These are phyloP conservation scores for Pitangus sulphuratus DNA, from an alignment of 2,797 vertebrate species.

Conservation along the genomic window DNA sequence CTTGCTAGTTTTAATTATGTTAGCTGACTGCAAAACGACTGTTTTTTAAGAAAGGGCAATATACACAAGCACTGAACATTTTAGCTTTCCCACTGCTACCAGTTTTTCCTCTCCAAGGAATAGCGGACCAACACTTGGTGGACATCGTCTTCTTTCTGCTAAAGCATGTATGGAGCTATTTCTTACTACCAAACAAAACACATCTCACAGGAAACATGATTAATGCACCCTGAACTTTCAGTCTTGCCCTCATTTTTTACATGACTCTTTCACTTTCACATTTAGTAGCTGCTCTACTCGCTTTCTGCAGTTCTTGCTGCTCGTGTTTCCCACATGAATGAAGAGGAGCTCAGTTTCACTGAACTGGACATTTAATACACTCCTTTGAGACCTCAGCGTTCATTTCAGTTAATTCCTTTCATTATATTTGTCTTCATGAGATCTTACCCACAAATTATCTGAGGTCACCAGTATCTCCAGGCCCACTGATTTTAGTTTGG, in stretches of 20 bases:
- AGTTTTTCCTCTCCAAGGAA: background rate
- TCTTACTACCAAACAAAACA: background rate
- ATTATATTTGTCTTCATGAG: background rate
- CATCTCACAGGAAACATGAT: background rate
- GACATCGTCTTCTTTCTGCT: background rate
- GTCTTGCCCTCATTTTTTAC: background rate
- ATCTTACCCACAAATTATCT: background rate
- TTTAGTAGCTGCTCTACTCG: background rate
- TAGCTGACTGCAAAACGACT: background rate
- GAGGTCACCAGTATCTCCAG: background rate
- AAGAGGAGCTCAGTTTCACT: background rate
- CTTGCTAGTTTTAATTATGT: background rate
- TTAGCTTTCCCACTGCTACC: background rate
- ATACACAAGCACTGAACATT: background rate
- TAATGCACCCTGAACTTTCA: background rate
- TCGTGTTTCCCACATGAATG: background rate
- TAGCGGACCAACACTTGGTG: background rate
- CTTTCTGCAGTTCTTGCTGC: background rate
- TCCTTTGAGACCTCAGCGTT: background rate
- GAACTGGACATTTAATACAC: background rate
- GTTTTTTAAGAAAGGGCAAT: background rate
- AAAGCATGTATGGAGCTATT: fast-evolving
- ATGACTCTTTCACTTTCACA: background rate
- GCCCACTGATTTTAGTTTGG: background rate
- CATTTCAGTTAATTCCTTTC: background rate